A percentile compares a stretch with the other conserved stretches of the same genome.
Conservation (phyloP, 2,888 invertebrate species). For the Cataglyphis altisquamis region DNA sequence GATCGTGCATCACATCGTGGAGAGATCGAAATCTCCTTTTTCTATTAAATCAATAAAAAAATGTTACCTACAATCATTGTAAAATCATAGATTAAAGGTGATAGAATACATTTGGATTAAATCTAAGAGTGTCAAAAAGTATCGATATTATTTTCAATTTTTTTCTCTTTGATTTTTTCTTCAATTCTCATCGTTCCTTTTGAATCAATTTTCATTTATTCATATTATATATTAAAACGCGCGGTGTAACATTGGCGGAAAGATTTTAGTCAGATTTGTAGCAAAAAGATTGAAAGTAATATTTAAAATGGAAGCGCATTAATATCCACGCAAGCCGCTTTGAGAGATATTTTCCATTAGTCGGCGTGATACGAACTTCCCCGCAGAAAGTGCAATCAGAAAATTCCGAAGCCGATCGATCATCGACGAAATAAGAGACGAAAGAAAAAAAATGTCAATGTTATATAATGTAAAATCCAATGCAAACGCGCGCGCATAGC, state of each 20-base stretch:
- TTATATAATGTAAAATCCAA: slow-evolving; percentile 57
- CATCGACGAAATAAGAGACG: slow-evolving; percentile 56
- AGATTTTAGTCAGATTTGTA: slow-evolving; percentile 7
- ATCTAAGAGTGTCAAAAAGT: neutral
- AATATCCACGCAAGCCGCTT: slow-evolving; percentile 44
- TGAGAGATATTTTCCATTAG: slow-evolving; percentile 57
- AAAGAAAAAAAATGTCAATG: slow-evolving; percentile 28
- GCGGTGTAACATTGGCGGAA: neutral
- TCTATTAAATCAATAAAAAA: neutral
- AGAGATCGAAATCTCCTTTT: neutral
- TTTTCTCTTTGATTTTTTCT: neutral
- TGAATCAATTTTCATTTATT: neutral
- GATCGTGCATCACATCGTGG: neutral
- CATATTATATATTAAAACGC: neutral
- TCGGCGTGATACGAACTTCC: neutral
- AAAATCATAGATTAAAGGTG: neutral
- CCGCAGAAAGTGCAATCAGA: slow-evolving; percentile 55
- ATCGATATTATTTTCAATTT: slow-evolving; percentile 12
- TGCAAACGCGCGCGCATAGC: slow-evolving; percentile 77
- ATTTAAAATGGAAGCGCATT: slow-evolving; percentile 43
- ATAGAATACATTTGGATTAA: neutral
- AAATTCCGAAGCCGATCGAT: slow-evolving; percentile 61
- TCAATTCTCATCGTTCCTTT: neutral
- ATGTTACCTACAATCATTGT: neutral
- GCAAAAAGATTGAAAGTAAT: slow-evolving; percentile 25